phyloP scores from a whole-genome alignment of 2,113 vertebrate genomes.

The Chitala chitala region DNA sequence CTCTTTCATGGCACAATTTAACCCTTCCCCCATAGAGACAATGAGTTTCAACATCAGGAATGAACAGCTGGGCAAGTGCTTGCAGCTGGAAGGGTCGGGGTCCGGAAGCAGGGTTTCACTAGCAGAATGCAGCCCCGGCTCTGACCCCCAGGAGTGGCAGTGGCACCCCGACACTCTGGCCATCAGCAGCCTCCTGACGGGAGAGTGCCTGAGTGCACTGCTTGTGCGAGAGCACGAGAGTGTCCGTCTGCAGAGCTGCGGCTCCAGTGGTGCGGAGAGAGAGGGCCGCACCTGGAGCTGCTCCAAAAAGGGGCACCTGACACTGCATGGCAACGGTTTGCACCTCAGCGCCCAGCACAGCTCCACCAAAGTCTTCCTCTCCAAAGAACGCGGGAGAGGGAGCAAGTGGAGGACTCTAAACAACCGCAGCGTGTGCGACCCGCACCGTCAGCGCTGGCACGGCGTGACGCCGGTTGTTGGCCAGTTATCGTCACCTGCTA shows the following conservation, averaged over 20 bases:
- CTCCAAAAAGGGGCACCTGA: conserved; percentile 75
- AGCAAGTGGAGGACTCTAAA: conserved; percentile 67
- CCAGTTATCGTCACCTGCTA: background rate
- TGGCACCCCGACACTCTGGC: conserved; percentile 51
- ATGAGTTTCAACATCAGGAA: conserved; percentile 69
- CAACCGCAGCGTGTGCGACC: conserved; percentile 57
- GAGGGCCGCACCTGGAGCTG: conserved; percentile 70
- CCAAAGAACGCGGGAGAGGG: conserved; percentile 55
- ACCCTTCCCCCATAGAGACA: conserved; percentile 35
- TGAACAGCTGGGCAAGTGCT: conserved; percentile 61
- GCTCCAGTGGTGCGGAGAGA: conserved; percentile 29
- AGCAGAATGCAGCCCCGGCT: conserved; percentile 50
- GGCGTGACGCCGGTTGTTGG: conserved; percentile 14
- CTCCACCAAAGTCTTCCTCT: conserved; percentile 66
- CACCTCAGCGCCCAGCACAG: conserved; percentile 61
- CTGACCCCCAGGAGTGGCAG: conserved; percentile 56
- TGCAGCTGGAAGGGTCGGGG: conserved; percentile 39
- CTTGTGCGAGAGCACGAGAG: conserved; percentile 40
- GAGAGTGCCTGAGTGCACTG: conserved; percentile 62
- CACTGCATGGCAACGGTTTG: conserved; percentile 53
- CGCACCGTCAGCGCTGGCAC: conserved; percentile 29
- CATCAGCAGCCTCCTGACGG: conserved; percentile 52
- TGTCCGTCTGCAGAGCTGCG: conserved; percentile 61
- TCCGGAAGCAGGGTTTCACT: conserved; percentile 46
- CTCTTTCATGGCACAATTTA: background rate